Evolutionary conservation across 2,888 invertebrate species (phyloP).

Genomic region (Meiosimyza decipiens): DNA sequence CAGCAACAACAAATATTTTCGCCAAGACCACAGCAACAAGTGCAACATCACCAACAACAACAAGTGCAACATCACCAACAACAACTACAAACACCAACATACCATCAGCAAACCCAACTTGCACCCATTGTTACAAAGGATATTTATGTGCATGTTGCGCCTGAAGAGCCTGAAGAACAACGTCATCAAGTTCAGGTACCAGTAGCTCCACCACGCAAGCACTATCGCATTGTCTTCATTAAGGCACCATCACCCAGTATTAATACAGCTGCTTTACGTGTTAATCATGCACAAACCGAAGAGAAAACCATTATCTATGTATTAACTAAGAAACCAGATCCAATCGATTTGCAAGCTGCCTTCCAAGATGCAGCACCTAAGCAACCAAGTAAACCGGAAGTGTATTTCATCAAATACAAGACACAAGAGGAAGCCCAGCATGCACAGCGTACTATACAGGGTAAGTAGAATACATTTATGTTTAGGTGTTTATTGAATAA

Average conservation of each 20-base stretch:
- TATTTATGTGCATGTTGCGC: slow-evolving; percentile 65
- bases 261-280: slow-evolving; percentile 50
- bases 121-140: slow-evolving; percentile 61
- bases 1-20: slow-evolving; percentile 33
- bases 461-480: slow-evolving; percentile 47
- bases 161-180: slow-evolving; percentile 58
- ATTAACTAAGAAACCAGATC: slow-evolving; percentile 63
- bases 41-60: slow-evolving; percentile 39
- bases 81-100: slow-evolving; percentile 30
- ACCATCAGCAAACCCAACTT: slow-evolving; percentile 32
- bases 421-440: slow-evolving; percentile 65
- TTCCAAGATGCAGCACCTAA: slow-evolving; percentile 59
- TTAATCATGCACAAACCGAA: slow-evolving; percentile 59
- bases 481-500: too few relatives aligned
- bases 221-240: slow-evolving; percentile 65
- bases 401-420: slow-evolving; percentile 66
- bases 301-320: slow-evolving; percentile 67
- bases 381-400: slow-evolving; percentile 64
- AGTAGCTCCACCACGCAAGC: slow-evolving; percentile 59
- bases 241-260: slow-evolving; percentile 60
- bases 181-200: slow-evolving; percentile 48
- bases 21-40: slow-evolving; percentile 13
- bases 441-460: slow-evolving; percentile 66
- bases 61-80: slow-evolving; percentile 37
- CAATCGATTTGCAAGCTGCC: slow-evolving; percentile 58